Conservation (phyloP, 2,113 vertebrate species). For the Ceuthmochares aereus region DNA sequence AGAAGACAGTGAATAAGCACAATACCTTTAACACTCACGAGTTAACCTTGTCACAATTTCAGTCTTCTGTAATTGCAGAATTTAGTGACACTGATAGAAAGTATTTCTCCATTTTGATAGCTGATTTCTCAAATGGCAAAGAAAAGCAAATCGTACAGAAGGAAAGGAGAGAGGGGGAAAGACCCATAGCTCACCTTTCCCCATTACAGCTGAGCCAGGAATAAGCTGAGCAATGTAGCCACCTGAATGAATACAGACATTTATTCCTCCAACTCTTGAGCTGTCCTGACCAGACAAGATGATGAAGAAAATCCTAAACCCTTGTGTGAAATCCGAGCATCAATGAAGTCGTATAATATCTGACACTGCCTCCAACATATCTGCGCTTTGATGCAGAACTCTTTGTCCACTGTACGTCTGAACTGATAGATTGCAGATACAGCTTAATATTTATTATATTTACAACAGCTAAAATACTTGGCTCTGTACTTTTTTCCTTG, state of each 20-base stretch:
- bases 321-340: background rate
- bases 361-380: background rate
- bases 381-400: background rate
- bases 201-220: background rate
- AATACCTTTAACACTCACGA: background rate
- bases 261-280: background rate
- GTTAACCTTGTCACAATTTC: background rate
- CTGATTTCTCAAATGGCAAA: background rate
- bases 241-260: background rate
- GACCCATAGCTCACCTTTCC: background rate
- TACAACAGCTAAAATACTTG: background rate
- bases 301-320: background rate
- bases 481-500: background rate
- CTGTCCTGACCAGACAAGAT: background rate
- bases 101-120: background rate
- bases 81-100: background rate
- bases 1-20: background rate
- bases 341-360: background rate
- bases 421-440: background rate
- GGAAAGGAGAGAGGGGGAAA: background rate
- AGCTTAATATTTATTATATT: background rate
- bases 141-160: background rate
- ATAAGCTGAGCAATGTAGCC: background rate
- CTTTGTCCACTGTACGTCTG: background rate
- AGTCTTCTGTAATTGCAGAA: background rate